These are phyloP conservation scores for Chloropsis cyanopogon DNA, from an alignment of 2,113 vertebrate genomes.

Conservation along the genomic window DNA sequence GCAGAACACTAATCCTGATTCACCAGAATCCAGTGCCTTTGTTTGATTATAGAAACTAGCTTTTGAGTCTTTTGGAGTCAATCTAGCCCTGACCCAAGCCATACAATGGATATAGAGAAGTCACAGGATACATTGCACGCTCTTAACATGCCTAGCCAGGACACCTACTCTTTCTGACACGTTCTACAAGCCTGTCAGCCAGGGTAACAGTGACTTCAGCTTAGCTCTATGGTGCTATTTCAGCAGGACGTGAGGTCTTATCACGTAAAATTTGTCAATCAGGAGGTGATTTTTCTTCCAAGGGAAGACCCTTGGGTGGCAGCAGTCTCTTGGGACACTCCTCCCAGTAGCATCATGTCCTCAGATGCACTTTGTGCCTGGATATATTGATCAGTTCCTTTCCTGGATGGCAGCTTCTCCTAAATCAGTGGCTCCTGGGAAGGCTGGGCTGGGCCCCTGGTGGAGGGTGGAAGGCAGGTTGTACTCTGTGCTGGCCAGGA, in stretches of 20 bases:
- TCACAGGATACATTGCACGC: background rate
- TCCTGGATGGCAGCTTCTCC: background rate
- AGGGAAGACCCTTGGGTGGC: background rate
- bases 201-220: background rate
- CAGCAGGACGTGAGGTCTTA: background rate
- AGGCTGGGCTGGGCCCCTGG: background rate
- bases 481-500: background rate
- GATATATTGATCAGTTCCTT: background rate
- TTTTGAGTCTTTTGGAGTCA: background rate
- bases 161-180: background rate
- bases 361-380: fast-evolving
- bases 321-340: background rate
- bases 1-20: slow-evolving; percentile 42
- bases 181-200: background rate
- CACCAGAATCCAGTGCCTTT: slow-evolving; percentile 21
- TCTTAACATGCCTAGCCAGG: background rate
- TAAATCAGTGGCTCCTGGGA: background rate
- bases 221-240: background rate
- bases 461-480: background rate
- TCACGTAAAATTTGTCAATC: background rate
- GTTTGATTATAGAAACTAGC: background rate
- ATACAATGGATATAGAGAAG: background rate
- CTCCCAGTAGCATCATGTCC: background rate
- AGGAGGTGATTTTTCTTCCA: background rate
- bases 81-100: background rate